Evolutionary conservation across 2,888 invertebrate genomes (phyloP).

Genomic region (Cheilosia variabilis): DNA sequence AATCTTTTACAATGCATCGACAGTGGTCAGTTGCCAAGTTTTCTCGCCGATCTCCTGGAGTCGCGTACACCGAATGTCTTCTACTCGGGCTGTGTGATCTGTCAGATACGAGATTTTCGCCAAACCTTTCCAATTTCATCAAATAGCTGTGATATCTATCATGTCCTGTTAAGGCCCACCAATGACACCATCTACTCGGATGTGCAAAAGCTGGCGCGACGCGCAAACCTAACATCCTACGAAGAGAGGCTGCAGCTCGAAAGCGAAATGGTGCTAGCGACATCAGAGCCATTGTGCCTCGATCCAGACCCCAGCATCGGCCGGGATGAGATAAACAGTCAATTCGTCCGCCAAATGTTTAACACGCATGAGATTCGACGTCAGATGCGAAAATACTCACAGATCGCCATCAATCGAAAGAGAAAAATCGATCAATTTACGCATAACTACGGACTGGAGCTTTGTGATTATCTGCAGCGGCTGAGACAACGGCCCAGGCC

Average conservation of each 20-base stretch:
- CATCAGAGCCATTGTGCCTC: slow-evolving; percentile 93
- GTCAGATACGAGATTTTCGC: slow-evolving; percentile 95
- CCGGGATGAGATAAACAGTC: slow-evolving; percentile 89
- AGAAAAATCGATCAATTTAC: slow-evolving; percentile 94
- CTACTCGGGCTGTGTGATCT: slow-evolving; percentile 96
- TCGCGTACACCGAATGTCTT: slow-evolving; percentile 93
- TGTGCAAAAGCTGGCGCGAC: slow-evolving; percentile 82
- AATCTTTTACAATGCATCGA: slow-evolving; percentile 94
- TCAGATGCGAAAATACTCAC: slow-evolving; percentile 91
- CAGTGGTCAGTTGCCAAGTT: slow-evolving; percentile 95
- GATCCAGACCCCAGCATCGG: slow-evolving; percentile 94
- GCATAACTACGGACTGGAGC: slow-evolving; percentile 90
- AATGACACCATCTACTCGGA: slow-evolving; percentile 88
- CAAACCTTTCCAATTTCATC: slow-evolving; percentile 90
- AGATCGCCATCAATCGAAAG: slow-evolving; percentile 92
- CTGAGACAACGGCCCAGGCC: slow-evolving; percentile 81
- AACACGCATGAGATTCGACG: slow-evolving; percentile 90
- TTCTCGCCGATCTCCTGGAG: slow-evolving; percentile 92
- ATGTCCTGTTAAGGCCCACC: slow-evolving; percentile 94
- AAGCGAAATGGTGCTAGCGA: slow-evolving; percentile 93
- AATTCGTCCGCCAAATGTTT: slow-evolving; percentile 89
- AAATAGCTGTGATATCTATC: slow-evolving; percentile 91
- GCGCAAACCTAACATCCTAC: slow-evolving; percentile 55
- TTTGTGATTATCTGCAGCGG: slow-evolving; percentile 84
- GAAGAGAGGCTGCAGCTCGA: slow-evolving; percentile 85